Evolutionary conservation across 64 coral and sea anemone genomes (phyloP), one percentile per base, ranked within the genome.

Genomic region (Pocillopora verrucosa): DNA sequence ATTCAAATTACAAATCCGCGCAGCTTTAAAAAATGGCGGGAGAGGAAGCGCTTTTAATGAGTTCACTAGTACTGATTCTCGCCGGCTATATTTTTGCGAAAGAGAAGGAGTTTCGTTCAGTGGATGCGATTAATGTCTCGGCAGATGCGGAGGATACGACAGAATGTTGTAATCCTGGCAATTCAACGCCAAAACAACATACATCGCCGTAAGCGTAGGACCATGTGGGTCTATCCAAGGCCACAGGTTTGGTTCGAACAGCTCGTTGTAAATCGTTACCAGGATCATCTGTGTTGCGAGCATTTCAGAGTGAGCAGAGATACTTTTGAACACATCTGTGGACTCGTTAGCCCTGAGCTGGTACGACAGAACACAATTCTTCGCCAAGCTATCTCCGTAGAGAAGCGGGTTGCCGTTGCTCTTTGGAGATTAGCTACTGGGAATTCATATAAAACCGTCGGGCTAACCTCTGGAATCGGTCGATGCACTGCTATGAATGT

Each of bases 301-400:
- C 85, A 87, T 51, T 76, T 88, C 58, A 88, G 86, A 88, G 68
- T 88, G 70, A 88, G 0, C 56, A 87, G 85, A 87, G 74, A 87
- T 59, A 76, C 85, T n/a, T 87, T 86, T 87, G 67, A 87, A 74
- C n/a, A n/a, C n/a, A n/a, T n/a, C n/a, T n/a, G n/a, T n/a, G n/a
- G 86, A 75, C 34, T 88, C 41, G 26, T 88, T 88, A 74, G 73
- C 20, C 86, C 73, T 60, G 72, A 88, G 58, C 73, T 88, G 86
- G 75, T 73, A 63, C 58, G 73, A 60, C 86, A 88, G 30, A 75
- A 88, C 74, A 88, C 74, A 76, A 76, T 45, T 76, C 36, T 76
- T 76, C 74, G 74, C 74, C 38, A 76, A 76, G 74, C 74, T 76
- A 76, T 76, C 74, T 76, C 74, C 74, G 74, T 76, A 76, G 74